Evolutionary conservation across 2,888 invertebrate genomes (phyloP).

Genomic region (Prenolepis imparis): DNA sequence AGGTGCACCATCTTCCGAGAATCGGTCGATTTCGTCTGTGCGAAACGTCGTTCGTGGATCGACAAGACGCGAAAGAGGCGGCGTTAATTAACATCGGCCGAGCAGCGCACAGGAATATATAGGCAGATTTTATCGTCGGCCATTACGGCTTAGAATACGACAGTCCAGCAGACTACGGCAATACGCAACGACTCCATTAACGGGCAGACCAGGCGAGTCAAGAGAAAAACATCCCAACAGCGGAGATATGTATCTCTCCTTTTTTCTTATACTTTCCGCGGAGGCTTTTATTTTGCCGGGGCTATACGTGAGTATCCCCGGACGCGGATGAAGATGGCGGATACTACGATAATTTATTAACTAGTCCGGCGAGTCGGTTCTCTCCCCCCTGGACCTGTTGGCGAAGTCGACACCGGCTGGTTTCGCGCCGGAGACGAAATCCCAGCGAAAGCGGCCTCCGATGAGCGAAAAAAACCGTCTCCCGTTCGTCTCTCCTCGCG

Average conservation of each 20-base stretch:
- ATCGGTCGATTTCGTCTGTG: slow-evolving; percentile 9
- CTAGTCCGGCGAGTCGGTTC: slow-evolving; percentile 82
- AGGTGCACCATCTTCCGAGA: slow-evolving; percentile 28
- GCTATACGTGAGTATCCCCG: not conserved
- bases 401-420: slow-evolving; percentile 60
- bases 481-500: slow-evolving; percentile 11
- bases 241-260: not conserved
- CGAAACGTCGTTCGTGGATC: not conserved
- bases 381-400: slow-evolving; percentile 68
- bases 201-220: not conserved
- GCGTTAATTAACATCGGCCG: slow-evolving; percentile 32
- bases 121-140: slow-evolving; percentile 28
- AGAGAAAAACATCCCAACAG: not conserved
- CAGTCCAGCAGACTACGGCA: not conserved
- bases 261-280: not conserved
- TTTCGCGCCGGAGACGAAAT: slow-evolving; percentile 48
- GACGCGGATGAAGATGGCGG: slow-evolving; percentile 78
- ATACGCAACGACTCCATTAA: slow-evolving; percentile 35
- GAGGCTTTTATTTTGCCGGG: slow-evolving; percentile 51
- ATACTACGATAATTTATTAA: slow-evolving; percentile 84
- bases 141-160: slow-evolving; percentile 22
- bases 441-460: slow-evolving; percentile 35
- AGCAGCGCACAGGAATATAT: not conserved
- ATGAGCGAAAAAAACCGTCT: slow-evolving; percentile 29
- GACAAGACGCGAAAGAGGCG: not conserved